phyloP scores from a whole-genome alignment of 2,888 invertebrate genomes.

The Apamea sordens region DNA sequence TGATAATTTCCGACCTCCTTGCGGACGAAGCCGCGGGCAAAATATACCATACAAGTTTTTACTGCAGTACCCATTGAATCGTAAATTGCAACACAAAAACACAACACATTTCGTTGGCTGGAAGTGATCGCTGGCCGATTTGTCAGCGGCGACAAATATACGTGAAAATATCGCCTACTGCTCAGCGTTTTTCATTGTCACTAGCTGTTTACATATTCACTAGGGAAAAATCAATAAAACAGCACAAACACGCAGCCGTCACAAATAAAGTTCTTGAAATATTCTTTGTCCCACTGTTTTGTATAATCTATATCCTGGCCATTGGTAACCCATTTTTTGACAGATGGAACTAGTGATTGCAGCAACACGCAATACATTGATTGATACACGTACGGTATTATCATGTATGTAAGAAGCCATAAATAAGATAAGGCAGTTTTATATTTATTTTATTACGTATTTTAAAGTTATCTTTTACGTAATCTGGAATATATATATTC shows the following conservation, averaged over 20 bases:
- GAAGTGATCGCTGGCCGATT: constrained; percentile 63
- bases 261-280: constrained; percentile 34
- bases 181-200: constrained; percentile 57
- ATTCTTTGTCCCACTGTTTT: constrained; percentile 5
- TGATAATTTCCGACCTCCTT: neutral
- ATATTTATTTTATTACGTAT: too few relatives aligned
- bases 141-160: constrained; percentile 59
- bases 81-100: constrained; percentile 62
- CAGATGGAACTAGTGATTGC: too few relatives aligned
- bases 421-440: too few relatives aligned
- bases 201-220: constrained; percentile 59
- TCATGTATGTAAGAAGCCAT: too few relatives aligned
- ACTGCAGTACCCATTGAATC: constrained; percentile 39
- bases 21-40: neutral
- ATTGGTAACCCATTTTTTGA: too few relatives aligned
- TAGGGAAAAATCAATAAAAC: constrained; percentile 59
- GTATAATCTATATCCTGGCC: too few relatives aligned
- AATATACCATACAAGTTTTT: constrained; percentile 38
- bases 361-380: too few relatives aligned
- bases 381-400: too few relatives aligned
- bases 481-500: too few relatives aligned
- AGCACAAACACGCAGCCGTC: constrained; percentile 15
- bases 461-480: too few relatives aligned
- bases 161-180: constrained; percentile 53
- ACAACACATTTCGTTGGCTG: constrained; percentile 52